Base-by-base conservation (phyloP, 2,113 vertebrate genomes). In the Terrapene triunguis region DNA sequence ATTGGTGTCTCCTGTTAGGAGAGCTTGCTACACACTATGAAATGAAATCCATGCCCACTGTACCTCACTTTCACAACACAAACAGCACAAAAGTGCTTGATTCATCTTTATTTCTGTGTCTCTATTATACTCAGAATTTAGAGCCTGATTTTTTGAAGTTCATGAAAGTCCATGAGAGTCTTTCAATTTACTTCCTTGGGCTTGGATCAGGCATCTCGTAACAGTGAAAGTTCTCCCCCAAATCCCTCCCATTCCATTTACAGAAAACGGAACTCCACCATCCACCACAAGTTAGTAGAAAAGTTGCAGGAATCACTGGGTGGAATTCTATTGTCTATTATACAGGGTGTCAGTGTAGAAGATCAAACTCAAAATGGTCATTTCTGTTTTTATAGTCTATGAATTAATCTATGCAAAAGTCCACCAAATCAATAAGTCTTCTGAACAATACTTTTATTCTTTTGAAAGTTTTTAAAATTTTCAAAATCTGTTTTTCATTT, bases 11-110 rank as follows among this genome's bases (percentile, higher is more conserved):
- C 14, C 80, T 2, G 0, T 44, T 76, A 29, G 47, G 5, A 5
- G 11, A 12, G 48, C 53, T 80, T 80, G 24, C 2, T 82, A 25
- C 48, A 25, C 29, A 76, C 29, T 29, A 6, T 88, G 4, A 9
- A 72, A 9, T 53, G 29, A 57, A 88, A 47, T 1, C 5, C 10
- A 25, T 0, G 0, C 4, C 91, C 72, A 44, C 13, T 42, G 24
- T 44, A 44, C 17, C 92, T 85, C 0, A 0, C 47, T 44, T 94
- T 87, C 0, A 0, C 50, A 88, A 25, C 80, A 82, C 2, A 10
- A 59, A 24, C 3, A 54, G 21, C 44, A 13, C 2, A 4, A 76
- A 84, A 78, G 76, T 42, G 69, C 12, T 54, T 54, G n/a, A 54
- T 38, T 12, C 5, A 35, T 55, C 25, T 24, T 22, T 76, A 35